Evolutionary conservation across 2,113 vertebrate species (phyloP), one percentile per base, ranked within the genome.

Genomic region (Lepisosteus osseus): DNA sequence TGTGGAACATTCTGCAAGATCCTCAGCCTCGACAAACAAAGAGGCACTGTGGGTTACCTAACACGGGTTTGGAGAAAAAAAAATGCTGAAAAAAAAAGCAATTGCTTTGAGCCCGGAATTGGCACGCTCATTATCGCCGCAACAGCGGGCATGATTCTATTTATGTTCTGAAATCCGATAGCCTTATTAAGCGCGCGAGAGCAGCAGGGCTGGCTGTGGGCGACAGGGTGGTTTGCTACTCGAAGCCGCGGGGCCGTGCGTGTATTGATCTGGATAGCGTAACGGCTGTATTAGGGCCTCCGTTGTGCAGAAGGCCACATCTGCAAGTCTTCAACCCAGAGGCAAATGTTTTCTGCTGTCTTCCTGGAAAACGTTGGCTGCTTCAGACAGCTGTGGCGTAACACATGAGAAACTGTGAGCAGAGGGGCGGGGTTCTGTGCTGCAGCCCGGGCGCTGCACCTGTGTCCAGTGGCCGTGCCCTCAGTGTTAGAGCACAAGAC

Each of bases 131-230:
- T 67, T 40, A 45, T 67, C 47, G 47, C 47, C 44, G 1, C 29
- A 3, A 47, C 29, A 29, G 61, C 61, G 4, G 17, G n/a, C 29
- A 43, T n/a, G 15, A 12, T 15, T 6, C 8, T 65, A 40, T 56
- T 56, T 55, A 56, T 65, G 17, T 43, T 54, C 17, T 63, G 70
- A 47, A 65, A 71, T 42, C 29, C 51, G 14, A 55, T 65, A 65
- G 59, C 70, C 61, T 14, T 65, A 65, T 65, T 64, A 40, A 43
- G 51, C 47, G 9, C 5, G 47, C 47, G 5, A 9, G 47, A 56
- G 51, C 12, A 6, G 7, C 45, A 13, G 15, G 17, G 62, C 29
- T 29, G 62, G 9, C 47, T 65, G 61, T 47, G 5, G 2, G 5
- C 47, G 9, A 51, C 47, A 51, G 2, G 29, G 29, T 29, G 29